Conservation (phyloP, 30 jellyfish, hydroid and myxozoan species). For the Hydra vulgaris region DNA sequence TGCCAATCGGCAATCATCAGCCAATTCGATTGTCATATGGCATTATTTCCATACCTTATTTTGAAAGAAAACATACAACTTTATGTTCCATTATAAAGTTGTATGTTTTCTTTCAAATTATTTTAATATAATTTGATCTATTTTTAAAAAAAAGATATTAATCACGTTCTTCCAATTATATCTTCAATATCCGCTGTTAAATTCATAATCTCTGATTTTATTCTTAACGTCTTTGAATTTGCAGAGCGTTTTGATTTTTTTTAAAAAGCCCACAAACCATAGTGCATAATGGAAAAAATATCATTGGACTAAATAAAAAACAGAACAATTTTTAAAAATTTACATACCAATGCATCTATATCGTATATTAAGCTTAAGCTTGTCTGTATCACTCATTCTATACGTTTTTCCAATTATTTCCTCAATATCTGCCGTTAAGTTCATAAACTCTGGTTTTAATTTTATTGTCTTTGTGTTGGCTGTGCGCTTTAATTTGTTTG, state of each 20-base stretch:
- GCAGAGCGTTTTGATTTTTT: neutral
- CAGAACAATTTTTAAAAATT: too few relatives aligned
- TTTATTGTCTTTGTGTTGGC: neutral
- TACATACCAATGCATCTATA: neutral
- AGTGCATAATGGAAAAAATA: neutral
- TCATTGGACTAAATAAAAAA: neutral
- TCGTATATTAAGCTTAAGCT: neutral
- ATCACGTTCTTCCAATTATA: neutral
- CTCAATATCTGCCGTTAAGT: neutral
- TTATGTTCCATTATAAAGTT: too few relatives aligned
- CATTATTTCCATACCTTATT: too few relatives aligned
- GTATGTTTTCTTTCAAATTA: too few relatives aligned
- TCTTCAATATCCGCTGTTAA: neutral
- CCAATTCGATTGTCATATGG: too few relatives aligned
- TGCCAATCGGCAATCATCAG: too few relatives aligned
- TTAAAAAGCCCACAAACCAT: neutral
- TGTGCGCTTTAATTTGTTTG: neutral
- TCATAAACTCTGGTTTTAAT: neutral
- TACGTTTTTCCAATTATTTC: neutral
- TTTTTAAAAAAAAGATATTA: too few relatives aligned
- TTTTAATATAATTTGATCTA: too few relatives aligned
- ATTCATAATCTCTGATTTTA: neutral
- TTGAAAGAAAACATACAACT: too few relatives aligned
- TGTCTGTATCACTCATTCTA: neutral
- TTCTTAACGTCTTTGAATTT: neutral